Evolutionary conservation across 2,888 invertebrate species (phyloP).

Genomic region (Oligia fasciuncula): DNA sequence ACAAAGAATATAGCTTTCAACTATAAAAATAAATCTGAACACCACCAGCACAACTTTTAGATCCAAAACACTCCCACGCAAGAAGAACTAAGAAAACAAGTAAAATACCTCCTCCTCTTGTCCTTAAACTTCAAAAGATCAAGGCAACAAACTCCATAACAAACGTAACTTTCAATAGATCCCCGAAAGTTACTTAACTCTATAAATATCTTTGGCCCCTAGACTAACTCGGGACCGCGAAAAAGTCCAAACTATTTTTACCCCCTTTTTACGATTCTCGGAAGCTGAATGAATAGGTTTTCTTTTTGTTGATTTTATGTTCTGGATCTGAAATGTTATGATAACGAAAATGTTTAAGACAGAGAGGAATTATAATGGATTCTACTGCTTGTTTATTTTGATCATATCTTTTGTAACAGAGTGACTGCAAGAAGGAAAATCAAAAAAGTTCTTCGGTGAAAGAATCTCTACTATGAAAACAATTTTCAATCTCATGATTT

Average conservation of each 20-base stretch:
- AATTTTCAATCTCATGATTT: not conserved
- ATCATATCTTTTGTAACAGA: not conserved
- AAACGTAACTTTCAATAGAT: slow-evolving; percentile 12
- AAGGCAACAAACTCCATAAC: slow-evolving; percentile 2
- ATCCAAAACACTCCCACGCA: not conserved
- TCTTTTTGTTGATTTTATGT: not conserved
- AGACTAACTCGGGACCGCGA: not conserved
- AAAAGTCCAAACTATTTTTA: slow-evolving; percentile 14
- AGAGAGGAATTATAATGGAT: not conserved
- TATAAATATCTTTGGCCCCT: slow-evolving; percentile 33
- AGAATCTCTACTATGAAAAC: not conserved
- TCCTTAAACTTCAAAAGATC: slow-evolving; percentile 3
- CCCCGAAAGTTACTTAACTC: slow-evolving; percentile 7
- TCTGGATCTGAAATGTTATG: slow-evolving; percentile 6
- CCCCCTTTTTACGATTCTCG: not conserved
- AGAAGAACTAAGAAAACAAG: not conserved
- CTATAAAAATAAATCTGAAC: not conserved
- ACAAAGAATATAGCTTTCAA: not conserved
- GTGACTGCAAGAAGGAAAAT: not conserved
- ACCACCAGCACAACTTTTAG: not conserved
- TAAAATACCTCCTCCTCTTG: not conserved
- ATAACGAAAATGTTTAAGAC: not conserved
- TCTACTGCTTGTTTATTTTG: not conserved
- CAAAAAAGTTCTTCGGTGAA: not conserved
- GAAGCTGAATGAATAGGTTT: not conserved